These are phyloP conservation scores for Eretmochelys imbricata DNA, from an alignment of 2,113 vertebrate genomes.

Conservation along the genomic window DNA sequence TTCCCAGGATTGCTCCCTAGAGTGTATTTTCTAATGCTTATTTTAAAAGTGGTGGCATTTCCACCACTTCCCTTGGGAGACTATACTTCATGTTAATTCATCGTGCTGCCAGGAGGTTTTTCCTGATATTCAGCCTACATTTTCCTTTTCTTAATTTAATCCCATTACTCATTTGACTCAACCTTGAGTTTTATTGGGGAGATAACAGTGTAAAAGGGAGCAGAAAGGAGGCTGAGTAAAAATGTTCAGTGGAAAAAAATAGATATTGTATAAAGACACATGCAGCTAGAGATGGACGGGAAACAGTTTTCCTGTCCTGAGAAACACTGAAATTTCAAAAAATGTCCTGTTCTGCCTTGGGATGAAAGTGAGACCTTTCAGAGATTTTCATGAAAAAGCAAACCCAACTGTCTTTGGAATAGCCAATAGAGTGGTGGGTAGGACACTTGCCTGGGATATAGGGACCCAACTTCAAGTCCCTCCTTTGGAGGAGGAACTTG, in stretches of 20 bases:
- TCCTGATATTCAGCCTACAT: neutral
- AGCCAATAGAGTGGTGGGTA: neutral
- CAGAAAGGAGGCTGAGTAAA: neutral
- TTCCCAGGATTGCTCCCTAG: slow-evolving; percentile 28
- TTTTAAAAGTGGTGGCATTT: slow-evolving; percentile 11
- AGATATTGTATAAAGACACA: rapidly evolving
- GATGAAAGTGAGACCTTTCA: neutral
- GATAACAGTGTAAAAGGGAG: neutral
- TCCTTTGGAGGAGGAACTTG: neutral
- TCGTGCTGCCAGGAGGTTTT: neutral
- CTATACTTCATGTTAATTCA: neutral
- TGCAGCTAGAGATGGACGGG: neutral
- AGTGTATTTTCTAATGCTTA: slow-evolving; percentile 8
- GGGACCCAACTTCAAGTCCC: rapidly evolving
- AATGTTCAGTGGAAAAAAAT: neutral
- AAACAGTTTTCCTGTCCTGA: neutral
- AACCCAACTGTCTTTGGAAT: neutral
- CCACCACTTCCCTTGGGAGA: neutral
- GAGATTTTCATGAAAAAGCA: neutral
- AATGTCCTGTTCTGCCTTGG: neutral
- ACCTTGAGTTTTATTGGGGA: neutral
- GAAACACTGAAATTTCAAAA: neutral
- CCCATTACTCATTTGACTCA: slow-evolving; percentile 33
- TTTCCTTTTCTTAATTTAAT: slow-evolving; percentile 8
- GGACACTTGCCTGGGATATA: neutral